Evolutionary conservation across 1,140 invertebrate species (phyloP), one percentile per base, ranked within the genome.

Genomic region (Brachystomella parvula): DNA sequence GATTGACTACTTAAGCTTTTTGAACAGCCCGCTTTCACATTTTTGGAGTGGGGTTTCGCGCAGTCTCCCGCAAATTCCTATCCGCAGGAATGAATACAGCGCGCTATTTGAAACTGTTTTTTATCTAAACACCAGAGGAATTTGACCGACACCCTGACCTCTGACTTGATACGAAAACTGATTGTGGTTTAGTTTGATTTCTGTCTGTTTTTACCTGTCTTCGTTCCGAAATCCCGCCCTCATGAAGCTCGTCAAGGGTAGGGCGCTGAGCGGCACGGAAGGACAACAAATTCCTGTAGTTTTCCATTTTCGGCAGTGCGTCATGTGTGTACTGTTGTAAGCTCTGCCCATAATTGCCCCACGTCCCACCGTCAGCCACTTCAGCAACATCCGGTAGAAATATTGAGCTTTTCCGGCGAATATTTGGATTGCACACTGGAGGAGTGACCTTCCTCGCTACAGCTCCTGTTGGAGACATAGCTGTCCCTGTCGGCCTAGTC

Each of bases 251-350:
- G 53, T 81, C 81, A 9, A 83, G 70, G 2, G 82, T 83, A 1
- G 82, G 82, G 64, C 73, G 73, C 69, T 77, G 79, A 24, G 78
- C 76, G 0, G 76, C 78, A 31, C 81, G 80, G 1, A 83, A 74
- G 21, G 80, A 81, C 65, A 81, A 73, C 32, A 82, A 73, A 75
- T 83, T 82, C 47, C 82, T 75, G 73, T 84, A 84, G 74, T 83
- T 81, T 66, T 83, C 82, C 60, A 81, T 75, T 63, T 81, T 76
- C 12, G 82, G 82, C 1, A 83, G 67, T 1, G 81, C 82, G 74
- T 84, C 83, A 30, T 78, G 72, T 3, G 82, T 83, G 28, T 68
- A 73, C 17, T 65, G 29, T 47, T 63, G 17, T 30, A 73, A 61
- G 61, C 68, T 70, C 44, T 69, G 70, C 12, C 68, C 68, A 59